A percentile compares a stretch with the other conserved stretches of the same genome.
Evolutionary conservation across 2,888 invertebrate species (phyloP).

Genomic region (Catotricha subobsoleta): DNA sequence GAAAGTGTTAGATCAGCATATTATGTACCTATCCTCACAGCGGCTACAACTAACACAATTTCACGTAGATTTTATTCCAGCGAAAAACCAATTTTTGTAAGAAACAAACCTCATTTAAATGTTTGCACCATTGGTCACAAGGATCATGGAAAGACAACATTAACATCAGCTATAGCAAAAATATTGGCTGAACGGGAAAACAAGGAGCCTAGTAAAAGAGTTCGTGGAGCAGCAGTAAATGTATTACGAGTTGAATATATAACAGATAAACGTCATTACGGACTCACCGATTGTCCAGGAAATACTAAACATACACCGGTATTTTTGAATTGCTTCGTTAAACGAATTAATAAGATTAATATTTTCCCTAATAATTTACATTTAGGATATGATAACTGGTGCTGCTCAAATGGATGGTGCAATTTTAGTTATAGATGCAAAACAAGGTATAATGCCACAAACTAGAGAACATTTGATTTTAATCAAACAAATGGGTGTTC

Average conservation of each 20-base stretch:
- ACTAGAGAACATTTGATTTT: conserved; percentile 89
- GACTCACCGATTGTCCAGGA: conserved; percentile 97
- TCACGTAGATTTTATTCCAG: conserved; percentile 14
- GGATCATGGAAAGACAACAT: conserved; percentile 95
- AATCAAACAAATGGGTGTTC: conserved; percentile 91
- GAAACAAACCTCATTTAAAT: conserved; percentile 87
- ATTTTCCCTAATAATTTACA: neutral
- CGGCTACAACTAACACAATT: no score
- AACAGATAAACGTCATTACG: conserved; percentile 82
- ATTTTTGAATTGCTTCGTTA: conserved; percentile 9
- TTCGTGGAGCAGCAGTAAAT: conserved; percentile 93
- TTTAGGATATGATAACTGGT: conserved; percentile 93
- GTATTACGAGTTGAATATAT: conserved; percentile 90
- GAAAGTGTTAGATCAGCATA: no score
- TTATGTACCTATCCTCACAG: no score
- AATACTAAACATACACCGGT: conserved; percentile 97
- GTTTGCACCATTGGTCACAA: conserved; percentile 90
- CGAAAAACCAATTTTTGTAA: conserved; percentile 61
- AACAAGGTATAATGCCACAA: conserved; percentile 98
- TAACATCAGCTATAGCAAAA: conserved; percentile 95
- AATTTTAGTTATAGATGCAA: conserved; percentile 93
- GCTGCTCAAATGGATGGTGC: conserved; percentile 98
- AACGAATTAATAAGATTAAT: no score
- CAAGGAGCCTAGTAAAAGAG: conserved; percentile 92
- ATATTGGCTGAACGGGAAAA: conserved; percentile 77